These are phyloP conservation scores for Charaxes varanes DNA, from an alignment of 1,140 invertebrate genomes.

Conservation along the genomic window DNA sequence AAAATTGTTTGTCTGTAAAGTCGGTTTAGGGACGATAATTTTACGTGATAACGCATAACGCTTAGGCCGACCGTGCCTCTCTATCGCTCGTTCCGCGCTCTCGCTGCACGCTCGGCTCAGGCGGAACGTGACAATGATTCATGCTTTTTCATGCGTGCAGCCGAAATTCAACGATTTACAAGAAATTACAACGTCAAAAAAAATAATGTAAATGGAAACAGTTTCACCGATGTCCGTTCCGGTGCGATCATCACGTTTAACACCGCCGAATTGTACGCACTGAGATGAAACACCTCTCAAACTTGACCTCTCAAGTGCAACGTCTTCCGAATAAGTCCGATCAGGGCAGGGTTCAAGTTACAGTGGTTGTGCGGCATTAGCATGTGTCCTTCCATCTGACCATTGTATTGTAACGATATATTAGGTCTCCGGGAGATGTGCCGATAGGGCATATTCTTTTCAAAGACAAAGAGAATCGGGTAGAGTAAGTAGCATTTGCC, in stretches of 20 bases:
- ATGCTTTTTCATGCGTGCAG: too few species aligned
- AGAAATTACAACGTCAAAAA: background rate
- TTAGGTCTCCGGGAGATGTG: conserved; percentile 12
- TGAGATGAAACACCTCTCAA: conserved; percentile 33
- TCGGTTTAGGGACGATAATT: too few species aligned
- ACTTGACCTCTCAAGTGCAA: conserved; percentile 23
- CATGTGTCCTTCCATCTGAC: conserved; percentile 42
- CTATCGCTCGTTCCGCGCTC: too few species aligned
- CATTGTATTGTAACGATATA: conserved; percentile 23
- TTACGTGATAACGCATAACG: too few species aligned
- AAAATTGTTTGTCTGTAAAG: too few species aligned
- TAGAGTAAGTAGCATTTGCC: too few species aligned
- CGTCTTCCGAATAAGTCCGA: conserved; percentile 7
- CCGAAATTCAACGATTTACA: too few species aligned
- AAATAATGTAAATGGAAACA: conserved; percentile 38
- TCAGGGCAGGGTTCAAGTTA: conserved; percentile 24
- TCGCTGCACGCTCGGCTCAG: too few species aligned
- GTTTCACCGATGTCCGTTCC: conserved; percentile 36
- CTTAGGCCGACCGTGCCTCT: too few species aligned
- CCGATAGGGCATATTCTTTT: conserved; percentile 7
- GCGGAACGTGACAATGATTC: too few species aligned
- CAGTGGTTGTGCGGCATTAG: conserved; percentile 29
- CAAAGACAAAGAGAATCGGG: too few species aligned
- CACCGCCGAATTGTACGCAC: conserved; percentile 46
- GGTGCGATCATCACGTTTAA: conserved; percentile 50